phyloP scores from a whole-genome alignment of 2,113 vertebrate species.

The Synodontis membranacea region DNA sequence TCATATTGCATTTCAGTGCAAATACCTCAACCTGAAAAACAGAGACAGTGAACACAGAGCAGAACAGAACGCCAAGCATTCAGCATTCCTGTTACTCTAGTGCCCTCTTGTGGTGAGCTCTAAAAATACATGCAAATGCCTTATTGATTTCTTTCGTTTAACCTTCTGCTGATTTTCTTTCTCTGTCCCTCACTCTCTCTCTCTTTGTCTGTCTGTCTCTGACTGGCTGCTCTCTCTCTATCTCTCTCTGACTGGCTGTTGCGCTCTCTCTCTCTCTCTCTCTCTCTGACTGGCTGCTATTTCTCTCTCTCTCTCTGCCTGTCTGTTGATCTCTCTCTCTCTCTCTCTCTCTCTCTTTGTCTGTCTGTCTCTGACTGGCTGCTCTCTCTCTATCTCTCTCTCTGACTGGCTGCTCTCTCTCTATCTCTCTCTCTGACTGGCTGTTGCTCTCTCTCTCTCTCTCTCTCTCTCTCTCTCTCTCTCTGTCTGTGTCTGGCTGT shows the following conservation, averaged over 20 bases:
- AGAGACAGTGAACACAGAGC: neutral
- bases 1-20: neutral
- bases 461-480: neutral
- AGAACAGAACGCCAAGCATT: neutral
- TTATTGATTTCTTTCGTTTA: neutral
- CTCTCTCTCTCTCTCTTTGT: neutral
- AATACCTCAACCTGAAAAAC: neutral
- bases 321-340: neutral
- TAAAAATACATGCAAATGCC: neutral
- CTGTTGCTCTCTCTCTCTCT: neutral
- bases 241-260: neutral
- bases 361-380: too few species aligned
- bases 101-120: constrained; percentile 60
- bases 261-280: neutral
- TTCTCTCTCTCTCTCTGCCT: neutral
- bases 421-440: neutral
- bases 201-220: neutral
- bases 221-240: neutral
- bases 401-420: too few species aligned
- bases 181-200: neutral
- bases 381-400: too few species aligned
- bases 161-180: too few species aligned
- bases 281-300: too few species aligned
- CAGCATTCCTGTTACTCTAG: constrained; percentile 10
- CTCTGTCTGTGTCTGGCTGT: neutral